Evolutionary conservation across 1,140 invertebrate genomes (phyloP).

Genomic region (Lordiphosa collinella): DNA sequence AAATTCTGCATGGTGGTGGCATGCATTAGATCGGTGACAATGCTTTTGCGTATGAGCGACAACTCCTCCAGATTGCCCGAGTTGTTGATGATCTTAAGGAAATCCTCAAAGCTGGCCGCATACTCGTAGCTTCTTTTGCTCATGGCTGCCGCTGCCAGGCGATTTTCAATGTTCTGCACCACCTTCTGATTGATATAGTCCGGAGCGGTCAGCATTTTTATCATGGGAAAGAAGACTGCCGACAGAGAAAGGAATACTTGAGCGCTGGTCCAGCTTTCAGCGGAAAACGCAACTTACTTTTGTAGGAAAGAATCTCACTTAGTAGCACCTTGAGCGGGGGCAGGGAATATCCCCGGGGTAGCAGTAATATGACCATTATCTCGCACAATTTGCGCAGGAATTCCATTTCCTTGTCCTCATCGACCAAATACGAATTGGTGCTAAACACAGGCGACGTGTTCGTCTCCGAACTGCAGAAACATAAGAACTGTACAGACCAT

Average conservation of each 20-base stretch:
- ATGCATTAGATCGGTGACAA: conserved; percentile 95
- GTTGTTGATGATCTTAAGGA: conserved; percentile 90
- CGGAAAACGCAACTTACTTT: conserved; percentile 83
- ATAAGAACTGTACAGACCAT: neutral
- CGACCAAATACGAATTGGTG: conserved; percentile 87
- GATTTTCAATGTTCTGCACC: conserved; percentile 89
- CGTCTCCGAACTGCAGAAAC: conserved; percentile 81
- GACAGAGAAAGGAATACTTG: neutral
- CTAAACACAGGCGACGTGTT: conserved; percentile 86
- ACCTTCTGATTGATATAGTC: conserved; percentile 95
- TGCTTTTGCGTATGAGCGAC: conserved; percentile 90
- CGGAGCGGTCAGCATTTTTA: conserved; percentile 92
- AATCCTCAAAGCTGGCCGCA: conserved; percentile 93
- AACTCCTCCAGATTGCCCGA: conserved; percentile 90
- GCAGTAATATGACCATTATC: conserved; percentile 88
- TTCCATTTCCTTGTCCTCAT: conserved; percentile 87
- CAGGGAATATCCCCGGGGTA: conserved; percentile 89
- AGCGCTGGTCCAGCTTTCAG: no score
- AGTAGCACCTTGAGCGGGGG: conserved; percentile 88
- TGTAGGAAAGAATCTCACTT: conserved; percentile 90
- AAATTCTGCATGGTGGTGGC: conserved; percentile 94
- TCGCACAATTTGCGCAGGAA: conserved; percentile 91
- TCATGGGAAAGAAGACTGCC: conserved; percentile 89
- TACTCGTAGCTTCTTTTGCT: conserved; percentile 91
- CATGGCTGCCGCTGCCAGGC: conserved; percentile 88